Evolutionary conservation across 2,113 vertebrate species (phyloP), one percentile per base, ranked within the genome.

Genomic region (Macroglossus sobrinus): DNA sequence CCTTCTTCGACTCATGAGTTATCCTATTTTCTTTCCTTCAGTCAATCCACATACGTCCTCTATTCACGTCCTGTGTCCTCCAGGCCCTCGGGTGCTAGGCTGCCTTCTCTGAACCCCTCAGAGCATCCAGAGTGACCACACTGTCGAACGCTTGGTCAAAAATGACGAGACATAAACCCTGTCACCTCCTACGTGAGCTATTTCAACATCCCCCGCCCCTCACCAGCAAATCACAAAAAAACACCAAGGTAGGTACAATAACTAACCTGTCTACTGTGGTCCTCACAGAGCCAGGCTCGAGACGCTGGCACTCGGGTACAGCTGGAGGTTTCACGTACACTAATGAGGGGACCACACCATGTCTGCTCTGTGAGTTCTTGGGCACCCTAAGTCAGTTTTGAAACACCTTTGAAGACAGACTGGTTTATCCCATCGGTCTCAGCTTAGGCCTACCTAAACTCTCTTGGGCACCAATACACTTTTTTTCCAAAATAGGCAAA

Each of bases 281-380:
- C 28, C 5, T 63, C 66, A 33, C 33, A 12, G 63, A 59, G 35
- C 45, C 5, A 84, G 72, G 35, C n/a, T 38, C 10, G 38, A 13
- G 30, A 43, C 75, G 18, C 11, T 50, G 26, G 53, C n/a, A 26
- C 35, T 30, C 30, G 13, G 28, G 15, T 24, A 61, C 8, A 28
- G 12, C 0, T 10, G 21, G 6, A 47, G 21, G 50, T 43, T 57
- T 71, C 24, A 10, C 4, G 9, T 7, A 7, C 13, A 4, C 63
- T 50, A 61, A 26, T 69, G 28, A 87, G 30, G 55, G 38, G 19
- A 63, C 45, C 53, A 50, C 3, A 26, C 2, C 16, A 22, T 9
- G 3, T 28, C 24, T 40, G 21, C 30, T 38, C 64, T 55, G 24
- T 13, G 75, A 86, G 82, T 55, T 84, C 21, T 26, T 3, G 63